Evolutionary conservation across 2,888 invertebrate species (phyloP).

Genomic region (Nezara viridula): DNA sequence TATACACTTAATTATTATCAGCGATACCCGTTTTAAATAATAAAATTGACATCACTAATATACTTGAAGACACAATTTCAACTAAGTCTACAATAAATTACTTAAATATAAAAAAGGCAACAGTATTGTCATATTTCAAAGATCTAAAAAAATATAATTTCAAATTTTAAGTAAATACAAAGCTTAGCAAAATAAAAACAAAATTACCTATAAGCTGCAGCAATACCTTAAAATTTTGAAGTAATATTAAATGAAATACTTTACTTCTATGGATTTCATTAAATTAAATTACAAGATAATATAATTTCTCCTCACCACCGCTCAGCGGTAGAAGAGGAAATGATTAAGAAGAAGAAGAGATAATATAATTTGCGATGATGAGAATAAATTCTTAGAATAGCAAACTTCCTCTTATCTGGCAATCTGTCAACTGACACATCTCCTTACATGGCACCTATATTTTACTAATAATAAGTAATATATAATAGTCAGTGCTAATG

Average conservation of each 20-base stretch:
- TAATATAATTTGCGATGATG: too few relatives aligned
- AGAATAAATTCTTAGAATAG: background rate
- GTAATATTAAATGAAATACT: background rate
- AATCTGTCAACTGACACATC: too few relatives aligned
- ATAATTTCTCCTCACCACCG: too few relatives aligned
- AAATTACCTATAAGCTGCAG: background rate
- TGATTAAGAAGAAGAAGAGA: too few relatives aligned
- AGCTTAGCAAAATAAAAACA: background rate
- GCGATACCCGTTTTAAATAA: constrained; percentile 22
- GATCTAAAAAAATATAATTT: constrained; percentile 22
- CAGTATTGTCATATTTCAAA: constrained; percentile 31
- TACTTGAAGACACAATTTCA: constrained; percentile 22
- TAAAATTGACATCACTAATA: background rate
- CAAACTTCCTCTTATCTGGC: background rate
- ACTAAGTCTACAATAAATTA: constrained; percentile 2
- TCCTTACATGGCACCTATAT: background rate
- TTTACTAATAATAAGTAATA: background rate
- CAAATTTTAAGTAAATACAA: constrained; percentile 11
- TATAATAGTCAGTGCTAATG: background rate
- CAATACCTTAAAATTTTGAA: background rate
- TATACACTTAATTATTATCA: constrained; percentile 36
- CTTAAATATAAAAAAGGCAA: constrained; percentile 39
- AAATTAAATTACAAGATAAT: background rate
- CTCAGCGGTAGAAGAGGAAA: too few relatives aligned
- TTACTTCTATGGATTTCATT: background rate